A percentile compares a stretch with the other conserved stretches of the same genome.
Evolutionary conservation across 2,888 invertebrate species (phyloP).

Genomic region (Cephonodes hylas): DNA sequence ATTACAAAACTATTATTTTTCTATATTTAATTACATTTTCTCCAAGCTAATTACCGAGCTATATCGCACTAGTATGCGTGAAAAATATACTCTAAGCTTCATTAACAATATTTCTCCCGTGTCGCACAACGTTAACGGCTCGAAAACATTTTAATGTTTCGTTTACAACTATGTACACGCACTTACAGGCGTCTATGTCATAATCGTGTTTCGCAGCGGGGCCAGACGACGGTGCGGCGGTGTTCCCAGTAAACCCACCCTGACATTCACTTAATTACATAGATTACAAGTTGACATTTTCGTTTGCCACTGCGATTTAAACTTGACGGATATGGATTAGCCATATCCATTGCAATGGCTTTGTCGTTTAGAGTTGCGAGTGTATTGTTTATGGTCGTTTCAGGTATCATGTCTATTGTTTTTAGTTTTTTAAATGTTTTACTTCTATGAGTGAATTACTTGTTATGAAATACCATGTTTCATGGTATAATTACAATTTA

Average conservation of each 20-base stretch:
- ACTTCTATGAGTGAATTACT: no score
- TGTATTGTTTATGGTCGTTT: conserved; percentile 10
- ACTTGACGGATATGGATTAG: conserved; percentile 73
- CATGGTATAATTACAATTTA: no score
- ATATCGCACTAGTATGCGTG: not conserved
- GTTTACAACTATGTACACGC: conserved; percentile 14
- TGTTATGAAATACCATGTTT: no score
- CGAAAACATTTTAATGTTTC: not conserved
- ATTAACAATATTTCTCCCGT: not conserved
- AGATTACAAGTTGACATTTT: conserved; percentile 79
- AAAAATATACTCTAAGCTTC: not conserved
- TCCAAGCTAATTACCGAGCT: no score
- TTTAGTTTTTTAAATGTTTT: not conserved
- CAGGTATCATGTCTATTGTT: not conserved
- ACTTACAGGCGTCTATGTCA: conserved; percentile 26
- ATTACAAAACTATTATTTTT: no score
- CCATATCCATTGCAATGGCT: conserved; percentile 46
- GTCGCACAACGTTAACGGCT: not conserved
- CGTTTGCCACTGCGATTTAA: conserved; percentile 63
- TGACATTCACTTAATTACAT: conserved; percentile 79
- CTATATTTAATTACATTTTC: no score
- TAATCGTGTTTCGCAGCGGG: conserved; percentile 34
- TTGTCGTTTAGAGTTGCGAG: conserved; percentile 22
- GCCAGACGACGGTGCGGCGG: conserved; percentile 23
- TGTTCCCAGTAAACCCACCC: conserved; percentile 49